Evolutionary conservation across 2,113 vertebrate genomes (phyloP), one percentile per base, ranked within the genome.

Genomic region (Uropsilus gracilis): DNA sequence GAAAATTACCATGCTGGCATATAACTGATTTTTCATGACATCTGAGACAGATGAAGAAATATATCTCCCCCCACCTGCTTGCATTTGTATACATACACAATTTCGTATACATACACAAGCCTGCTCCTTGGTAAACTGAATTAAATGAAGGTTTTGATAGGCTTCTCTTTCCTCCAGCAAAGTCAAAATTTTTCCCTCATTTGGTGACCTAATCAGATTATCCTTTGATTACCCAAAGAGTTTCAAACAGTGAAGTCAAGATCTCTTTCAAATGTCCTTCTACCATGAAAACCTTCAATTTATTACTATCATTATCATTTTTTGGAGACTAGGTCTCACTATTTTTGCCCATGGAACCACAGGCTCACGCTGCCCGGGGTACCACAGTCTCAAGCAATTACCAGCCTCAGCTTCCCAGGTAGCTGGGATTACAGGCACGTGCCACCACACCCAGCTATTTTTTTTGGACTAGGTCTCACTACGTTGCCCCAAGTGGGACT

Each of bases 21-120:
- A 32, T 46, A 7, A 64, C n/a, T 89, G 82, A 81, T 84, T 85
- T 87, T 83, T 78, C 34, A 61, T 92, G 44, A 82, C 63, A 82
- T 69, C 11, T 73, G 39, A 83, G 44, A 91, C 30, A 73, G 20
- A 85, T 66, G 73, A 72, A 93, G 86, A 87, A 83, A 75, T 9
- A 68, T 11, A 59, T 9, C 66, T 14, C 4, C 5, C 32, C 13
- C 66, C 7, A 13, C 9, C 6, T 1, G 9, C 16, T 11, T 11
- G 2, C 12, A 20, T 55, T 20, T 55, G 53, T 22, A 61, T 28
- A 61, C 8, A 61, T 20, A 77, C 18, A 22, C 61, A 89, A 75
- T n/a, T 55, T 20, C 22, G 53, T 22, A 61, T 28, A 61, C 8
- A 61, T 20, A 77, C 18, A 22, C 61, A 83, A 72, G 34, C 1